A percentile compares a stretch with the other conserved stretches of the same genome.
Evolutionary conservation across 2,888 invertebrate genomes (phyloP).

Genomic region (Drosophila koepferae): DNA sequence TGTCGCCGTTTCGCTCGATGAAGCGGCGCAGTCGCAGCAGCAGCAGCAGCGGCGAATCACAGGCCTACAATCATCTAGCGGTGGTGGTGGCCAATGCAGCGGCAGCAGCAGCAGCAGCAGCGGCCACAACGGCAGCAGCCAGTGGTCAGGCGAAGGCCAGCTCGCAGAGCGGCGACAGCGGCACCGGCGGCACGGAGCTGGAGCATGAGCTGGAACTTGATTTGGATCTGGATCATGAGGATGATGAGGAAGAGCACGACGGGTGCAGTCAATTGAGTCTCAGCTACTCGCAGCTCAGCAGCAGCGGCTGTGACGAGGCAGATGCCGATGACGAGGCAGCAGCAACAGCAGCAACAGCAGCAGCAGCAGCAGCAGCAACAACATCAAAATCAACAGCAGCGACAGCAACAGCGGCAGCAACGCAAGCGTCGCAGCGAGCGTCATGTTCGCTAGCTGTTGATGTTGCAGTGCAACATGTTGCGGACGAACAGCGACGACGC

Average conservation of each 20-base stretch:
- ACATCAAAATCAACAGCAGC: slow-evolving; percentile 16
- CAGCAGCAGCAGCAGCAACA: slow-evolving; percentile 25
- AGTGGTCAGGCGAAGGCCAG: slow-evolving; percentile 64
- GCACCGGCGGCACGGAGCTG: slow-evolving; percentile 82
- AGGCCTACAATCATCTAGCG: slow-evolving; percentile 59
- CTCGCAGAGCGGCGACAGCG: slow-evolving; percentile 82
- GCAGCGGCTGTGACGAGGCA: slow-evolving; percentile 72
- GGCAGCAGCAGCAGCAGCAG: slow-evolving; percentile 16
- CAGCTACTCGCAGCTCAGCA: slow-evolving; percentile 82
- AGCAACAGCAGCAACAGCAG: slow-evolving; percentile 28
- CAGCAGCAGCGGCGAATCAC: slow-evolving; percentile 80
- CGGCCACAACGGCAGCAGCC: slow-evolving; percentile 22
- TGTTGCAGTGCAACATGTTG: slow-evolving; percentile 46
- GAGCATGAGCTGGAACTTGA: slow-evolving; percentile 79
- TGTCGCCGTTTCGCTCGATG: slow-evolving; percentile 81
- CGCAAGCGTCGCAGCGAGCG: slow-evolving; percentile 4
- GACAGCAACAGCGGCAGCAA: slow-evolving; percentile 21
- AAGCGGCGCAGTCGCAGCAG: slow-evolving; percentile 83
- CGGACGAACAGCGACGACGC: slow-evolving; percentile 51
- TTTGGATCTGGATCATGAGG: slow-evolving; percentile 65
- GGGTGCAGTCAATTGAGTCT: slow-evolving; percentile 80
- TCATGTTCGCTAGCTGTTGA: slow-evolving; percentile 8
- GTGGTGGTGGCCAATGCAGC: slow-evolving; percentile 62
- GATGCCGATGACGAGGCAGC: slow-evolving; percentile 49
- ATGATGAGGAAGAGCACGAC: slow-evolving; percentile 60